Evolutionary conservation across 1,140 invertebrate genomes (phyloP).

Genomic region (Zaprionus tsacasi): DNA sequence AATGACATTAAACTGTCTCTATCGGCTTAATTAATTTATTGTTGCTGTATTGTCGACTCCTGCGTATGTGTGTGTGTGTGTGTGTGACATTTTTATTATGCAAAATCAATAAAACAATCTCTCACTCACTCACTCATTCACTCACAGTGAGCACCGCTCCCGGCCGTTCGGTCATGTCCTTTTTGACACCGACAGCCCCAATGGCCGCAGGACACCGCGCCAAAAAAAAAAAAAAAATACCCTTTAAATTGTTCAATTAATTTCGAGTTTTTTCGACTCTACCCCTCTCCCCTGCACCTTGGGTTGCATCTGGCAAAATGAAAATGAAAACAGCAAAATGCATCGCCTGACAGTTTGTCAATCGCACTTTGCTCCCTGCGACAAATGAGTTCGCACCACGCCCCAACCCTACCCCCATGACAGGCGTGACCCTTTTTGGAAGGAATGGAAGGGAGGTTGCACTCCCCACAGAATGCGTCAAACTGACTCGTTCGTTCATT

Average conservation of each 20-base stretch:
- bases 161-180: constrained; percentile 80
- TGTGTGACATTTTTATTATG: constrained; percentile 84
- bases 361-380: constrained; percentile 65
- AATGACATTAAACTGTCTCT: constrained; percentile 84
- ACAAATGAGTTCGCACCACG: constrained; percentile 67
- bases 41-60: constrained; percentile 78
- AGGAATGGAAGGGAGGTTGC: not conserved
- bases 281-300: not conserved
- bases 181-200: constrained; percentile 79
- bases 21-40: constrained; percentile 84
- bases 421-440: constrained; percentile 33
- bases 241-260: constrained; percentile 82
- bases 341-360: constrained; percentile 75
- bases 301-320: constrained; percentile 39
- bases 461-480: constrained; percentile 24
- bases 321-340: constrained; percentile 64
- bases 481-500: constrained; percentile 6
- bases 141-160: not conserved
- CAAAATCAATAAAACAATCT: constrained; percentile 84
- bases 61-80: constrained; percentile 28
- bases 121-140: constrained; percentile 57
- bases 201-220: constrained; percentile 24
- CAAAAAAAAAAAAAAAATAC: constrained; percentile 34
- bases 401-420: not conserved
- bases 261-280: constrained; percentile 66